Evolutionary conservation across 2,797 vertebrate species (phyloP), one percentile per base, ranked within the genome.

Genomic region (Catharus ustulatus): DNA sequence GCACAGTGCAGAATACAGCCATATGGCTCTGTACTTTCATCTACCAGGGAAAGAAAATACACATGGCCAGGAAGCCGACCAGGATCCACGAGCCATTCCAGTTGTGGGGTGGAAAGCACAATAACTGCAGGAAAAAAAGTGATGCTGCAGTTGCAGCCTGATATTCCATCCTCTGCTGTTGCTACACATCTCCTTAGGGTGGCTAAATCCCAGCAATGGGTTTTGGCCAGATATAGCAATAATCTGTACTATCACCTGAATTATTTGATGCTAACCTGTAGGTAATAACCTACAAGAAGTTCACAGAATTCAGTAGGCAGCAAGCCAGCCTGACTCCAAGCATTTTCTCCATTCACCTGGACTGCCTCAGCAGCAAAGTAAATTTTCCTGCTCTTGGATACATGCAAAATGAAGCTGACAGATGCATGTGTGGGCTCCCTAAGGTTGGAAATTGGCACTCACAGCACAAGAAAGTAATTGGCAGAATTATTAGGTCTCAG

Each of bases 381-480:
- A n/a, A 46, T 87, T 79, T 78, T 79, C 77, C 67, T 93, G 3
- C 77, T 71, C 71, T 76, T 36, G 42, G 67, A 73, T 79, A 73
- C 22, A 84, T 3, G 42, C 36, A 85, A 94, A 94, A 58, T 7
- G 34, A 91, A 93, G 67, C 90, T 63, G 84, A 95, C 86, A 96
- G 93, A 95, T 90, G 83, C 43, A 73, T 84, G 80, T 93, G 95
- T 96, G 93, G 94, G 93, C 90, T 95, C 86, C 85, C 93, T 84
- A 87, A 89, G 94, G 88, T 36, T 92, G 77, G 83, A 88, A 96
- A 93, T 77, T 94, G 94, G 96, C 92, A 94, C 86, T 89, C 22
- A 0, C 38, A 73, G 71, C 34, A 82, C 48, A 90, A 93, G 80
- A 94, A 93, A 87, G 52, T 61, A 96, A 95, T 49, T 94, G 88